Evolutionary conservation across 2,888 invertebrate species (phyloP).

Genomic region (Chalcosyrphus nemorum): DNA sequence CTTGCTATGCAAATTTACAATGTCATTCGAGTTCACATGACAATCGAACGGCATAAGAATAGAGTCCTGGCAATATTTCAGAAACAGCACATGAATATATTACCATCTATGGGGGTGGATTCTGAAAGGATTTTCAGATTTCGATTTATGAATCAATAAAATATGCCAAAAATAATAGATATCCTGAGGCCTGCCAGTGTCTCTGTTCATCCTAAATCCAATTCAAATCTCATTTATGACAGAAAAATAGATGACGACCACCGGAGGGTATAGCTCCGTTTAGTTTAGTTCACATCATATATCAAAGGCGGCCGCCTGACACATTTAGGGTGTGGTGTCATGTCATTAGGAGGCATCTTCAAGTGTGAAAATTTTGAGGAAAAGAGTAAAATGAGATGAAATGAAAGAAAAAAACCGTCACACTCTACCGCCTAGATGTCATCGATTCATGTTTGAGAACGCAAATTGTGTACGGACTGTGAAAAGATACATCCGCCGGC

Average conservation of each 20-base stretch:
- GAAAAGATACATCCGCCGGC: slow-evolving; percentile 69
- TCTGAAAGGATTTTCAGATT: slow-evolving; percentile 11
- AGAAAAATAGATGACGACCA: slow-evolving; percentile 15
- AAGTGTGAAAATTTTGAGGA: slow-evolving; percentile 60
- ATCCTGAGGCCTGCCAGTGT: not conserved
- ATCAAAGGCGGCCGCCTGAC: slow-evolving; percentile 53
- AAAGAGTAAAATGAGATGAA: slow-evolving; percentile 9
- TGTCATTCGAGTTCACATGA: slow-evolving; percentile 37
- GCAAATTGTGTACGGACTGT: slow-evolving; percentile 54
- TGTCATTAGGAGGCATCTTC: slow-evolving; percentile 60
- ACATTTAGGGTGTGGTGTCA: slow-evolving; percentile 52
- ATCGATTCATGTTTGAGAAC: slow-evolving; percentile 58
- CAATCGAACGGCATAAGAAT: slow-evolving; percentile 40
- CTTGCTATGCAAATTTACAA: slow-evolving; percentile 36
- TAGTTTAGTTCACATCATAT: slow-evolving; percentile 32
- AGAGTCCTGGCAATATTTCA: slow-evolving; percentile 53
- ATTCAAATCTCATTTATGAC: slow-evolving; percentile 27
- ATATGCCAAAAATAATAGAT: slow-evolving; percentile 20
- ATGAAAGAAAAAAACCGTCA: slow-evolving; percentile 32
- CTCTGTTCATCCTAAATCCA: not conserved
- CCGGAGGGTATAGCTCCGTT: slow-evolving; percentile 41
- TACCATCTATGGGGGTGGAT: slow-evolving; percentile 35
- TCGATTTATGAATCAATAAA: slow-evolving; percentile 64
- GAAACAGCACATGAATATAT: slow-evolving; percentile 32
- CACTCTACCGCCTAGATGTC: slow-evolving; percentile 57